Base-by-base conservation (phyloP, 2,888 invertebrate species). In the Diadegma fenestrale region DNA sequence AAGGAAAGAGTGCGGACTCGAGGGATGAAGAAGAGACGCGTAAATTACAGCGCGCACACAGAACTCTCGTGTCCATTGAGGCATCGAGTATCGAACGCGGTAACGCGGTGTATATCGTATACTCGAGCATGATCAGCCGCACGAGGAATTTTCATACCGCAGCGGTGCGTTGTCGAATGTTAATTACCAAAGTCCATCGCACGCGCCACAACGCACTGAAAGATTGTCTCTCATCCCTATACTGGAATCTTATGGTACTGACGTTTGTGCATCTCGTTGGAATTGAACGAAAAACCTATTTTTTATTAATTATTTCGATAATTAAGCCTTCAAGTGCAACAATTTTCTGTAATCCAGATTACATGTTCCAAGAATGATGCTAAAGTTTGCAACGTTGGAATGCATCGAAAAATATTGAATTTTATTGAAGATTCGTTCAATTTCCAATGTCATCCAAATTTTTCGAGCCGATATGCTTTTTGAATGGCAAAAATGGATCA, bases 21-120 rank as follows among this genome's bases (percentile, higher is more conserved):
- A 33, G 51, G 19, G 30, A 71, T 12, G 26, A 30, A n/a, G 30
- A 8, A 12, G 30, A 4, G 54, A 58, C 41, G 54, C 30, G 33
- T 54, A 61, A 66, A 77, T 63, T 63, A 64, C 48, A 48, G 14
- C 48, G 19, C 17, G 14, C 17, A 19, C 8, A 63, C 63, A 22
- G 45, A 45, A 63, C 61, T 45, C 63, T 75, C 61, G 58, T 73
- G 61, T 73, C 17, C 73, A 26, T 61, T 43, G 73, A 30, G 22
- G 17, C 37, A 45, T n/a, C 7, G 63, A 17, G 26, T 58, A 58
- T 41, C 26, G 61, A 30, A 17, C 26, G 4, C n/a, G n/a, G n/a
- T n/a, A n/a, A n/a, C n/a, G n/a, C n/a, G n/a, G n/a, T n/a, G 48
- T 48, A 26, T 1, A 63, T 22, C 6, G 19, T 45, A n/a, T n/a